A percentile compares a stretch with the other conserved stretches of the same genome.
phyloP scores from a whole-genome alignment of 2,797 vertebrate species.

The Phylloscopus collybita region DNA sequence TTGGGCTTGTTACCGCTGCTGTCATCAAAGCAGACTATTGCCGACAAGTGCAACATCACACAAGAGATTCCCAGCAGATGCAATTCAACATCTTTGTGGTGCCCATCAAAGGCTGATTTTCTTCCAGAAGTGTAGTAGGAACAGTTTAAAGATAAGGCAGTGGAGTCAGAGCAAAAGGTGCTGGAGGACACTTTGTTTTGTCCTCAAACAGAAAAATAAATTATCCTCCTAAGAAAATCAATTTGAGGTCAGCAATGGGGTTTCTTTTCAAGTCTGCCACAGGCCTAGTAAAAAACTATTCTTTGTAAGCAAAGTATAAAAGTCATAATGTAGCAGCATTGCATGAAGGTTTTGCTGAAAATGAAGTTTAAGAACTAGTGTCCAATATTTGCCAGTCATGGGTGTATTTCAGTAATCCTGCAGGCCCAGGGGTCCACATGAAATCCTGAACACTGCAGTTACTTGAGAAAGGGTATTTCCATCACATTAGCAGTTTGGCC shows the following conservation, averaged over 20 bases:
- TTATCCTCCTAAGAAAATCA: neutral
- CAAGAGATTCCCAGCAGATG: neutral
- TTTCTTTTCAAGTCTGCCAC: neutral
- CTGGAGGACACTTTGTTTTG: neutral
- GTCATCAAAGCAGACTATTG: neutral
- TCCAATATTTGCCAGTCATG: neutral
- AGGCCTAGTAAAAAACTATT: neutral
- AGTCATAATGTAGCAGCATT: neutral
- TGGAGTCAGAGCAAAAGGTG: neutral
- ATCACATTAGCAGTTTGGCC: conserved; percentile 42
- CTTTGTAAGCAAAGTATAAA: neutral
- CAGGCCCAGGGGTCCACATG: neutral
- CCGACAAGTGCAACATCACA: neutral
- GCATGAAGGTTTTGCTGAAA: neutral
- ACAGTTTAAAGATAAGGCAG: neutral
- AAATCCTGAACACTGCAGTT: neutral
- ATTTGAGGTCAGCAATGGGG: neutral
- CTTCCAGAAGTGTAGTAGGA: neutral
- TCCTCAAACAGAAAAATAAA: neutral
- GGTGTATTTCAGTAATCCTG: conserved; percentile 17
- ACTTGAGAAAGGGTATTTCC: conserved; percentile 51
- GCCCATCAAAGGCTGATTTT: neutral
- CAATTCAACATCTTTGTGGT: neutral
- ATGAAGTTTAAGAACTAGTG: neutral
- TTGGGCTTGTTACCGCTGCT: neutral